Evolutionary conservation across 2,888 invertebrate species (phyloP).

Genomic region (Eudasyphora cyanicolor): DNA sequence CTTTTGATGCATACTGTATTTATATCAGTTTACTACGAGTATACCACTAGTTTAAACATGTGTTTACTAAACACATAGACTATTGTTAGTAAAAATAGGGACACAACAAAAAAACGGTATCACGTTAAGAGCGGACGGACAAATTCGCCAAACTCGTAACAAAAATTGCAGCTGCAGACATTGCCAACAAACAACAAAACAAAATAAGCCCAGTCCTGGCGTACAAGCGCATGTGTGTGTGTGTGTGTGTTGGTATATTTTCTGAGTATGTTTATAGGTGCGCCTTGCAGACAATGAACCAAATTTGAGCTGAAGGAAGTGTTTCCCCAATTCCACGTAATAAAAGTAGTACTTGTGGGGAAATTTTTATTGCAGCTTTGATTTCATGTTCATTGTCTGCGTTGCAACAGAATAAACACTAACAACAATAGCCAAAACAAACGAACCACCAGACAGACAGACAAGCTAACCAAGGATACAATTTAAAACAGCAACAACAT

Average conservation of each 20-base stretch:
- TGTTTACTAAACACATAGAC: too few relatives aligned
- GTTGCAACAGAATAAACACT: too few relatives aligned
- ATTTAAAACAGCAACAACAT: constrained; percentile 15
- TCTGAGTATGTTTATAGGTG: background rate
- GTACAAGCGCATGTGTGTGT: background rate
- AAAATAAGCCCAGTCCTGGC: constrained; percentile 30
- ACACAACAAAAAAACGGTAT: background rate
- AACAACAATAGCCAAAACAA: constrained; percentile 8
- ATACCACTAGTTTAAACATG: too few relatives aligned
- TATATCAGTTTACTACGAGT: too few relatives aligned
- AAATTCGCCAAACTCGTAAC: constrained; percentile 10
- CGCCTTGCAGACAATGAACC: constrained; percentile 20
- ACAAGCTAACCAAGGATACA: constrained; percentile 4
- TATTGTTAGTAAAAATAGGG: too few relatives aligned
- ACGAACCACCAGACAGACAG: background rate
- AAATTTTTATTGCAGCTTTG: constrained; percentile 36
- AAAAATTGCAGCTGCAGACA: background rate
- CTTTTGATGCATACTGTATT: too few relatives aligned
- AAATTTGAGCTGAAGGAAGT: background rate
- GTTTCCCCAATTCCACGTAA: constrained; percentile 14
- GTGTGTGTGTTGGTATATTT: background rate
- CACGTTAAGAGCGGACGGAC: constrained; percentile 9
- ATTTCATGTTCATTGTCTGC: constrained; percentile 31
- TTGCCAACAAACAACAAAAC: background rate
- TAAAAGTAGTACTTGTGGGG: constrained; percentile 28